Base-by-base conservation (phyloP, 2,888 invertebrate genomes). In the Anticlea derivata region DNA sequence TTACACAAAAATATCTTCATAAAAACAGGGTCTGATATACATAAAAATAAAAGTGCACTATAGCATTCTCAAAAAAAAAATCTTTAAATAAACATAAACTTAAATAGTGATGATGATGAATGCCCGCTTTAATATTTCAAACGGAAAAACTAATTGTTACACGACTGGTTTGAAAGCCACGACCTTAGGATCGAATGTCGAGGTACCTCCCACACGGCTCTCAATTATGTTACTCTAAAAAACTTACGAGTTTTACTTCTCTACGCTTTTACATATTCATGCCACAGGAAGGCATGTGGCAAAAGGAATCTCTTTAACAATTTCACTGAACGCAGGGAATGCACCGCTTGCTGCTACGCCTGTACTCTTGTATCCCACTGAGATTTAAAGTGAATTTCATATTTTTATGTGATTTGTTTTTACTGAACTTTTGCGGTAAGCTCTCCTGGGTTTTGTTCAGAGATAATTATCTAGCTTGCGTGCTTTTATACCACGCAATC, bases 331-430 rank as follows among this genome's bases (percentile, higher is more conserved):
- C 34, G 27, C 43, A 27, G 11, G 31, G 49, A 52, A 44, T 44
- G 47, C 52, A 40, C 45, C 17, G 3, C 39, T 34, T 35, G 26
- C 45, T 20, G 10, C 37, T 46, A 7, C 39, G 17, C 11, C 27
- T 41, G 46, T 31, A 35, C 31, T 31, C 46, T 37, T 33, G 41
- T 43, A 13, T 24, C 45, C 38, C 33, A 17, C 26, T 29, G 51
- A 37, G 41, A 11, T 37, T 41, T 43, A 7, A 35, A 52, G 17
- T 47, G 52, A 47, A 52, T 52, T 47, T 47, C 7, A 52, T 52
- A 47, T 52, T 43, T 40, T 52, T 47, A 52, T 47, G 52, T 24
- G 47, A 37, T 46, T 40, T 45, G 34, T 29, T 34, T 33, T n/a
- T 20, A 39, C 27, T 33, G 30, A 45, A 45, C 44, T 41, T n/a